Evolutionary conservation across 1,140 invertebrate genomes (phyloP).

Genomic region (Drosophila pseudoananassae): DNA sequence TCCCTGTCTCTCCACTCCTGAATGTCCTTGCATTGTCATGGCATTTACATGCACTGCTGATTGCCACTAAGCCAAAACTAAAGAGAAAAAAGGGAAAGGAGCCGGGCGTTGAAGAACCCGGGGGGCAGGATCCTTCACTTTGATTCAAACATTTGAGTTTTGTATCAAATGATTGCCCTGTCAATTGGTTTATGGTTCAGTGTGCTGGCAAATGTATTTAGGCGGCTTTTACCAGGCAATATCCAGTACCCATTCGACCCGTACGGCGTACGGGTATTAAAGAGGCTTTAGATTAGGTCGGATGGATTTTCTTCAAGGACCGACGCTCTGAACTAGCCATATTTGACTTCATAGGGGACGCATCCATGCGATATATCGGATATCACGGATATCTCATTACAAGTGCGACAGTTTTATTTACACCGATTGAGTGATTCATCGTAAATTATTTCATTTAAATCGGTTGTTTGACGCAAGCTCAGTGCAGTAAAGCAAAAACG

Average conservation of each 20-base stretch:
- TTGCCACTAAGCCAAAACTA: conserved; percentile 70
- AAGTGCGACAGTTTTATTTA: conserved; percentile 73
- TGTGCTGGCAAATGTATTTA: conserved; percentile 72
- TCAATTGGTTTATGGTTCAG: conserved; percentile 78
- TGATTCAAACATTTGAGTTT: conserved; percentile 66
- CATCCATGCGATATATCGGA: not conserved
- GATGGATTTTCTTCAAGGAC: conserved; percentile 5
- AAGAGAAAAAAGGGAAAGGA: conserved; percentile 17
- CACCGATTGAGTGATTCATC: conserved; percentile 78
- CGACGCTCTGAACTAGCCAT: conserved; percentile 3
- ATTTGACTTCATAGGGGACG: not conserved
- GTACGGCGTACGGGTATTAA: conserved; percentile 21
- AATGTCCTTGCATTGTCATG: conserved; percentile 65
- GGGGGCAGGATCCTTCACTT: conserved; percentile 44
- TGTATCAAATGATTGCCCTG: conserved; percentile 75
- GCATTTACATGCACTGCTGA: conserved; percentile 78
- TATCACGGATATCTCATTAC: conserved; percentile 68
- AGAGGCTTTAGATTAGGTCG: conserved; percentile 5
- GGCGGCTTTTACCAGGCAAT: conserved; percentile 39
- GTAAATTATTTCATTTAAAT: conserved; percentile 82
- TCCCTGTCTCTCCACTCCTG: not conserved
- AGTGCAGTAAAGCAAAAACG: conserved; percentile 28
- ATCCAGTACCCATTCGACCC: conserved; percentile 29
- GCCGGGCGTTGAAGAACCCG: conserved; percentile 1
- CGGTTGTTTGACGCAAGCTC: conserved; percentile 71